Evolutionary conservation across 2,888 invertebrate species (phyloP), one percentile per base, ranked within the genome.

Genomic region (Tachina lurida): DNA sequence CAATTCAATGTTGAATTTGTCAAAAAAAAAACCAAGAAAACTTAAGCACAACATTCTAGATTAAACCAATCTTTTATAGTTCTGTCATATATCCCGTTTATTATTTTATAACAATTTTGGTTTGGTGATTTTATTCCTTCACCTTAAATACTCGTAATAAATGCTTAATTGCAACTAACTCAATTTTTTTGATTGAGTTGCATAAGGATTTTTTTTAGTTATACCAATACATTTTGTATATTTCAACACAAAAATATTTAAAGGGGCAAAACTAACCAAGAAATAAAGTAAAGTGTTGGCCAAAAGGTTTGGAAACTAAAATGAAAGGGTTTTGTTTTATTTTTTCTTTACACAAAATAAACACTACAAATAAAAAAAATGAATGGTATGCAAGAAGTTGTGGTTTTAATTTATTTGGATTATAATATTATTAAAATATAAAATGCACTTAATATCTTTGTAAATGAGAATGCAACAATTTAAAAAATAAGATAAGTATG

Each of bases 101-200:
- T 22, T 13, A n/a, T 12, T 7, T 39, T 31, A 49, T 17, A 52
- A 49, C 15, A 52, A 52, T 39, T 49, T 10, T 49, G 31, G 39
- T 39, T 31, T 49, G 31, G 39, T 52, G 9, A n/a, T n/a, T 68
- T 39, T 19, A 58, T 49, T 56, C 7, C 39, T 62, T 54, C 82
- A 82, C 75, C 58, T 74, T 78, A 65, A 63, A 41, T 74, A n/a
- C n/a, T n/a, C n/a, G n/a, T n/a, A 45, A 10, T 74, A 82, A 82
- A 70, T 47, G 81, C 81, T 81, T 58, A 39, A 63, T 56, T 63
- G 74, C 77, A 73, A 81, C 63, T 76, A 78, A 81, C 63, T 75
- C 13, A 63, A n/a, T 58, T 60, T 31, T 31, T 54, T 75, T 13
- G 45, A 45, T 75, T 75, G 31, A 43, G 67, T 68, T 81, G 75